phyloP scores from a whole-genome alignment of 2,113 vertebrate species.

The Lutjanus erythropterus region DNA sequence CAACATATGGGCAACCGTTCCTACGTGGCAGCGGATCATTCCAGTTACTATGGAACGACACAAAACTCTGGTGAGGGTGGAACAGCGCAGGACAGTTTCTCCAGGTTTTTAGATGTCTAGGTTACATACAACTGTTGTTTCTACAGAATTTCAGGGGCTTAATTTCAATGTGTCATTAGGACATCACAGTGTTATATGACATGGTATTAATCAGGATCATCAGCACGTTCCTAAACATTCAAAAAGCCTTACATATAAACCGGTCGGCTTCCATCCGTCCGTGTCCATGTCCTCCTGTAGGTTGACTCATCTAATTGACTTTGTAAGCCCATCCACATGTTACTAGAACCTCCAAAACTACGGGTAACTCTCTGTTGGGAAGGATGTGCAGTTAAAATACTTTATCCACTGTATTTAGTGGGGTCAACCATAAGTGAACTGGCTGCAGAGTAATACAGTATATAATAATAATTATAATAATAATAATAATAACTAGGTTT shows the following conservation, averaged over 20 bases:
- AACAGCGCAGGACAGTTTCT: not conserved
- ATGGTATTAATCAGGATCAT: not conserved
- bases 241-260: accelerated
- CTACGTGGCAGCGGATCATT: accelerated
- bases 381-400: accelerated
- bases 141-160: not conserved
- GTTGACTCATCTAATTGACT: no score
- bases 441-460: no score
- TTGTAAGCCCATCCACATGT: no score
- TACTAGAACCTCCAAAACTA: accelerated
- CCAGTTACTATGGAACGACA: not conserved
- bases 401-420: not conserved
- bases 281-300: no score
- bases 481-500: not conserved
- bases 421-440: not conserved
- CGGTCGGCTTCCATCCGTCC: not conserved
- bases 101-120: not conserved
- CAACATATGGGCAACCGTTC: not conserved
- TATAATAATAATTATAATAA: no score
- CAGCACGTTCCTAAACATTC: not conserved
- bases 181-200: not conserved
- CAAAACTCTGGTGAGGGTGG: not conserved
- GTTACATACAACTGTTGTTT: no score
- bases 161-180: not conserved
- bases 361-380: not conserved